Conservation (phyloP, 2,797 vertebrate genomes). For the Centropyge bicolor region DNA sequence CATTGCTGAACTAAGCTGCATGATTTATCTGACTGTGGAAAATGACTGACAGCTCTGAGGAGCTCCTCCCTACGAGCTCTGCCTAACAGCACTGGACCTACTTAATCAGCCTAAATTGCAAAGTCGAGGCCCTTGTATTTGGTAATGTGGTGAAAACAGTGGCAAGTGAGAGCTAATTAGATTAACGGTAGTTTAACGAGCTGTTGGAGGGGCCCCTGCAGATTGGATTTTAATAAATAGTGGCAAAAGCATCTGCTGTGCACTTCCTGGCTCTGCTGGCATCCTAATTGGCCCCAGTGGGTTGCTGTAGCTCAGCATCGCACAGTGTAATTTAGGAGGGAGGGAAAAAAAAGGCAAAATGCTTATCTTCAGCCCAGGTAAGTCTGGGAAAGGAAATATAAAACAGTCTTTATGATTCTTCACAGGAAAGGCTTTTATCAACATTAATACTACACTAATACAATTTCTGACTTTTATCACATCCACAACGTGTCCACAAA, state of each 20-base stretch:
- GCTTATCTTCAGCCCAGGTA: slow-evolving; percentile 72
- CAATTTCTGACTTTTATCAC: slow-evolving; percentile 13
- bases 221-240: slow-evolving; percentile 88
- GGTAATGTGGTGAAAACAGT: slow-evolving; percentile 85
- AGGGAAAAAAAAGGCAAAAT: slow-evolving; percentile 49
- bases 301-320: slow-evolving; percentile 76
- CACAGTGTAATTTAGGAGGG: slow-evolving; percentile 71
- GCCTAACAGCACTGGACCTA: slow-evolving; percentile 74
- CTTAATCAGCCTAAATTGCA: slow-evolving; percentile 84
- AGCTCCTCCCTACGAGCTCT: slow-evolving; percentile 79
- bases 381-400: slow-evolving; percentile 53
- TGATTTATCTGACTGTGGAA: slow-evolving; percentile 65
- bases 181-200: slow-evolving; percentile 86
- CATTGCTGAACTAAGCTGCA: slow-evolving; percentile 51
- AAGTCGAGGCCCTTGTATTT: slow-evolving; percentile 81
- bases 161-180: slow-evolving; percentile 87
- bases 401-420: slow-evolving; percentile 54
- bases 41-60: slow-evolving; percentile 89
- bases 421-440: slow-evolving; percentile 45
- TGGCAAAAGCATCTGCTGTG: slow-evolving; percentile 84
- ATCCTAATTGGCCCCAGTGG: slow-evolving; percentile 87
- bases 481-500: slow-evolving; percentile 46
- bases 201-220: slow-evolving; percentile 80
- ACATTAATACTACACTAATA: slow-evolving; percentile 42
- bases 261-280: slow-evolving; percentile 82